Evolutionary conservation across 2,797 vertebrate species (phyloP).

Genomic region (Tiaroga cobitis): DNA sequence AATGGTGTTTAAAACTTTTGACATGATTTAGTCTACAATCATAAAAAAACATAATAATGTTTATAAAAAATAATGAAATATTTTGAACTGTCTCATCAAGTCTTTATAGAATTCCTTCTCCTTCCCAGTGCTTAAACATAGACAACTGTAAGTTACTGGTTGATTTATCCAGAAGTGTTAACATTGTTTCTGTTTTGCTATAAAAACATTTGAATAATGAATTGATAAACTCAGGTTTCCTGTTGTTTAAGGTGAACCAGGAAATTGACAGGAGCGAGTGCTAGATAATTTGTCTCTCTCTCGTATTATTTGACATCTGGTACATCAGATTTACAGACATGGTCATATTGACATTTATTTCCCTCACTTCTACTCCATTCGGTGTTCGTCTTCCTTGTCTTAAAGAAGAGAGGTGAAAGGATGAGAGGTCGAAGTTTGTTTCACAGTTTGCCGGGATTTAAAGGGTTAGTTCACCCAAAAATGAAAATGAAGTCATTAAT

Average conservation of each 20-base stretch:
- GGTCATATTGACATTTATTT: constrained; percentile 20
- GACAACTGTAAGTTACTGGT: background rate
- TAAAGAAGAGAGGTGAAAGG: background rate
- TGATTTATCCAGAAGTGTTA: background rate
- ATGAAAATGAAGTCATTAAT: no score
- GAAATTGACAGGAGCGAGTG: background rate
- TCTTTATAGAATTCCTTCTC: background rate
- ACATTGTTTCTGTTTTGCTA: background rate
- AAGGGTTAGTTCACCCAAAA: no score
- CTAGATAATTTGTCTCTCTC: constrained; percentile 14
- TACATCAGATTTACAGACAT: background rate
- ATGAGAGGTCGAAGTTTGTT: background rate
- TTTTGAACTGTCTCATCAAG: background rate
- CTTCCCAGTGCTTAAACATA: background rate
- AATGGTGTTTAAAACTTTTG: background rate
- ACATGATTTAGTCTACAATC: background rate
- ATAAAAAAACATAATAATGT: background rate
- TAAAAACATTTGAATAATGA: background rate
- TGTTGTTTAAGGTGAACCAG: background rate
- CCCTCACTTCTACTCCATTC: background rate
- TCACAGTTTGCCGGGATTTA: background rate
- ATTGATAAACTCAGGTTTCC: background rate
- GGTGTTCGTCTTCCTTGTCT: background rate
- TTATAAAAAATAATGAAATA: background rate
- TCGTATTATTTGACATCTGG: background rate